phyloP scores from a whole-genome alignment of 1,140 invertebrate species.

The Chelonus insularis region DNA sequence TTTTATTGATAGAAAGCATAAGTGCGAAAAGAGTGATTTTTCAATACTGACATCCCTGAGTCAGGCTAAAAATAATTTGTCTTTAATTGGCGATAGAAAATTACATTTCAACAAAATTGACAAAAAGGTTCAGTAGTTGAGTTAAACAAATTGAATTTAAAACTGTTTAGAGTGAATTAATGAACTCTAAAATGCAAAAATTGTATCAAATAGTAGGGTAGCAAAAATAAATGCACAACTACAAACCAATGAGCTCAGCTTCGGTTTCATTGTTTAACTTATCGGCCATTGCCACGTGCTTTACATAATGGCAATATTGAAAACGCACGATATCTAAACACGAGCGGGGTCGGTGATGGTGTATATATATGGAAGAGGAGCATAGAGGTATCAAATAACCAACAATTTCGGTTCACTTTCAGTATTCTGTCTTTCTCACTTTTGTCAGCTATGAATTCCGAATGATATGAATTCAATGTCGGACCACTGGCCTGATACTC shows the following conservation, averaged over 20 bases:
- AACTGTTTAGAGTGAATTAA: too few relatives aligned
- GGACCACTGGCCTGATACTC: background rate
- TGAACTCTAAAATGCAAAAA: too few relatives aligned
- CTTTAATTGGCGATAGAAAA: too few relatives aligned
- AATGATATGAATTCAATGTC: conserved; percentile 12
- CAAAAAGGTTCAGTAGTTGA: too few relatives aligned
- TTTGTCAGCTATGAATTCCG: conserved; percentile 10
- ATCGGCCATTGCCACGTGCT: conserved; percentile 53
- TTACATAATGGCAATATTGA: conserved; percentile 55
- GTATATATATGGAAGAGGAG: background rate
- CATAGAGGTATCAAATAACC: background rate
- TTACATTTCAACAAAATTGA: too few relatives aligned
- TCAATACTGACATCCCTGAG: too few relatives aligned
- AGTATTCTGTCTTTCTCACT: conserved; percentile 1
- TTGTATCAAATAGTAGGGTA: background rate
- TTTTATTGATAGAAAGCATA: too few relatives aligned
- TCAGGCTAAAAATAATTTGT: too few relatives aligned
- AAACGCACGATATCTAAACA: conserved; percentile 44
- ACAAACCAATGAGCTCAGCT: conserved; percentile 23
- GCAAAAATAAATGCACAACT: conserved; percentile 13
- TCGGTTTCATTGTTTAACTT: conserved; percentile 53
- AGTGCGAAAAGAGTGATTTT: too few relatives aligned
- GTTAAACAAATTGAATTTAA: too few relatives aligned
- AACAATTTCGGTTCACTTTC: background rate
- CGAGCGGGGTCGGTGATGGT: background rate